Evolutionary conservation across 2,113 vertebrate species (phyloP), one percentile per base, ranked within the genome.

Genomic region (Andinoacara biseriatus): DNA sequence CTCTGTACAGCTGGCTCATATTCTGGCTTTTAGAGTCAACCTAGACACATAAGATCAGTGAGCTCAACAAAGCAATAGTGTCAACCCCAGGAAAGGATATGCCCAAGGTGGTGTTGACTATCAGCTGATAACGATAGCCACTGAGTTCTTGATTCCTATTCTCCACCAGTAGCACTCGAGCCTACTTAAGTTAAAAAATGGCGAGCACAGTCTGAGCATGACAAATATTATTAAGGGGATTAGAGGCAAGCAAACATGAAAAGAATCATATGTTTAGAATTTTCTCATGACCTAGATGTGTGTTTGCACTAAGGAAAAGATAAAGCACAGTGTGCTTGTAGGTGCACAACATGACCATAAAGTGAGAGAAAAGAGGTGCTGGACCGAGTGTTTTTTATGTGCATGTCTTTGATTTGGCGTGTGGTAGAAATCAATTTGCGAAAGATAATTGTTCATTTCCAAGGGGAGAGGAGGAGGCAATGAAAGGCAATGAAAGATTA

Each of bases 371-470:
- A 84, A 54, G 29, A 3, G 22, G 35, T 46, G 49, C 56, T 26
- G 85, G 78, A 80, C 65, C 2, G 33, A 78, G 11, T 15, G 49
- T 2, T 38, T 79, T 82, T 84, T 81, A 75, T 86, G 72, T 77
- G 60, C 85, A 26, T 24, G 57, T 38, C 61, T 90, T 85, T 83
- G 63, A 80, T 60, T 49, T 35, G 1, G 56, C 31, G 65, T 88
- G 63, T 46, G 87, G 85, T 84, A 82, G 78, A 89, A 96, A 95
- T 94, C 93, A 90, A 94, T 94, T 95, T 94, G 78, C 26, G 1
- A 58, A 85, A 91, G 86, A 90, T 92, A 93, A 94, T 94, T 93
- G 85, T 91, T 93, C 79, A 93, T 94, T 92, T 92, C 86, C 88
- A 38, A 87, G 83, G 89, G 84, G 88, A 91, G 86, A 78, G 61